A percentile compares a stretch with the other conserved stretches of the same genome.
Evolutionary conservation across 1,140 invertebrate genomes (phyloP).

Genomic region (Melipona quadrifasciata): DNA sequence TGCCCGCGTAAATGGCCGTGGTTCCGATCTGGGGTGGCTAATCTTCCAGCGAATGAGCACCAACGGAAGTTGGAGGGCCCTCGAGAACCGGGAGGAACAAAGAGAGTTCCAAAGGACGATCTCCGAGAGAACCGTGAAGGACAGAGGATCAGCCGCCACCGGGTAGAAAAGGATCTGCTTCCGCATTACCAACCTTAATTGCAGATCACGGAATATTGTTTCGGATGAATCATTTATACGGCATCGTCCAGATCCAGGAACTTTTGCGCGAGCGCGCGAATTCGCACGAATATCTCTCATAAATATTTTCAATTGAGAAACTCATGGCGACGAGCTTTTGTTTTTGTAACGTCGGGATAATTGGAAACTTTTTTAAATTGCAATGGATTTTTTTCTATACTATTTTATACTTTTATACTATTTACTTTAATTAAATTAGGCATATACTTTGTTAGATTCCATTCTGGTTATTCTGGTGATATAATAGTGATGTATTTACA

Average conservation of each 20-base stretch:
- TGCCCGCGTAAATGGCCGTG: conserved; percentile 64
- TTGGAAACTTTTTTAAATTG: too few relatives aligned
- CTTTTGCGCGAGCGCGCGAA: too few relatives aligned
- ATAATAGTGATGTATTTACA: too few relatives aligned
- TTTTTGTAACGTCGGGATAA: too few relatives aligned
- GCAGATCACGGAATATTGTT: neutral
- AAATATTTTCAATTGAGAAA: too few relatives aligned
- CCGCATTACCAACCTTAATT: neutral
- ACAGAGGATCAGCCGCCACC: neutral
- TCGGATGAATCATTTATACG: neutral
- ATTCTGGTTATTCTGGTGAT: too few relatives aligned
- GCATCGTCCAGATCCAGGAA: neutral
- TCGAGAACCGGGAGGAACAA: conserved; percentile 76
- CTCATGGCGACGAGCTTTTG: too few relatives aligned
- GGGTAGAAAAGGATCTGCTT: conserved; percentile 6
- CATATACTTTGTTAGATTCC: too few relatives aligned
- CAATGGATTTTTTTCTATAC: too few relatives aligned
- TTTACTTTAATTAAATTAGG: too few relatives aligned
- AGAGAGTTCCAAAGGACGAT: neutral
- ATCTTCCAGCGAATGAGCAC: conserved; percentile 68
- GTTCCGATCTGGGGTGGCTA: conserved; percentile 64
- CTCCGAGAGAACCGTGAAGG: conserved; percentile 25
- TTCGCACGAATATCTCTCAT: too few relatives aligned
- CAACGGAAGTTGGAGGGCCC: conserved; percentile 75
- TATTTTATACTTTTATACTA: too few relatives aligned